Evolutionary conservation across 1,140 invertebrate species (phyloP).

Genomic region (Trinorchestia longiramus): DNA sequence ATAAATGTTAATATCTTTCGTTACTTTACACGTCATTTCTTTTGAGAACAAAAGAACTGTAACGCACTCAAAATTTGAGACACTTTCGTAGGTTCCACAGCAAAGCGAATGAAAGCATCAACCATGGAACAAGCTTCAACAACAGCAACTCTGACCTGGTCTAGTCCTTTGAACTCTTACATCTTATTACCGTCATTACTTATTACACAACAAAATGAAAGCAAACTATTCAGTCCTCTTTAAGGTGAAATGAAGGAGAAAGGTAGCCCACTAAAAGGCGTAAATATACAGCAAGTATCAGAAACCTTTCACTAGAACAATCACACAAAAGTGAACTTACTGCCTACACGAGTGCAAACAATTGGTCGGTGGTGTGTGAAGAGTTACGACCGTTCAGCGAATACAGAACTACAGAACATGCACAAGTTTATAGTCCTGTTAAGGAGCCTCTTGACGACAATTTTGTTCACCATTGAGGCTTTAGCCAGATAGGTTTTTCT

Average conservation of each 20-base stretch:
- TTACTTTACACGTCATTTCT: not conserved
- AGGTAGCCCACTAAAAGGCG: not conserved
- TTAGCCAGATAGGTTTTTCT: not conserved
- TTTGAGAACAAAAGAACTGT: too few relatives aligned
- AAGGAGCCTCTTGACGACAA: not conserved
- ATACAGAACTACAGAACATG: not conserved
- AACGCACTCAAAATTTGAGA: not conserved
- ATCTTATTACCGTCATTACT: not conserved
- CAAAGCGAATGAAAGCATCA: not conserved
- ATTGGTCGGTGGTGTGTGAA: not conserved
- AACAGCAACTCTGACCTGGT: not conserved
- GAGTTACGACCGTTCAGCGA: not conserved
- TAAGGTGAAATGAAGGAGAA: not conserved
- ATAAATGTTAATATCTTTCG: not conserved
- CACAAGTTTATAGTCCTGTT: not conserved
- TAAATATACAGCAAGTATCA: not conserved
- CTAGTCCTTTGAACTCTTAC: not conserved
- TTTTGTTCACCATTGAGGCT: not conserved
- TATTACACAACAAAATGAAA: not conserved
- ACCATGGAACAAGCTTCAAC: not conserved
- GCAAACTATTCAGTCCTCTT: not conserved
- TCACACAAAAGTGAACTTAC: not conserved
- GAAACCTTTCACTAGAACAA: not conserved
- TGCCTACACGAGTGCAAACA: not conserved
- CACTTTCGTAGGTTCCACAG: not conserved